Evolutionary conservation across 1,140 invertebrate species (phyloP).

Genomic region (Stenopsyche tienmushanensis): DNA sequence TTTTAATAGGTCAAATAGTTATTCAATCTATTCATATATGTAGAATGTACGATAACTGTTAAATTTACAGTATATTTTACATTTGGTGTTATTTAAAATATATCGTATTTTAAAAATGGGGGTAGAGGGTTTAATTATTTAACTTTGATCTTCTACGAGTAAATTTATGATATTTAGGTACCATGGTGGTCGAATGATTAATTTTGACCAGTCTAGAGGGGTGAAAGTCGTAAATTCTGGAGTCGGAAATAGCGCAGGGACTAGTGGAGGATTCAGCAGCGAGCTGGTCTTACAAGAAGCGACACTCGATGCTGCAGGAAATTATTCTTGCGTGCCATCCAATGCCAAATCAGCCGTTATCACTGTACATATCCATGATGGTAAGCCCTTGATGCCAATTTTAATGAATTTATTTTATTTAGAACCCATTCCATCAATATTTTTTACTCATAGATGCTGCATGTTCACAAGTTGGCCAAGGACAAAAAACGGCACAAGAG

Average conservation of each 20-base stretch:
- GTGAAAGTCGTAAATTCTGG: constrained; percentile 76
- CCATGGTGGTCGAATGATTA: constrained; percentile 86
- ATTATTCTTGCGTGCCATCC: constrained; percentile 70
- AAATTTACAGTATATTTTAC: too few relatives aligned
- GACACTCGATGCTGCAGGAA: constrained; percentile 60
- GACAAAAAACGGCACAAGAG: constrained; percentile 20
- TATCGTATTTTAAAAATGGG: too few relatives aligned
- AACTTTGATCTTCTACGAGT: too few relatives aligned
- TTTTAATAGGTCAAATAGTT: too few relatives aligned
- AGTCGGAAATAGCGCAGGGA: constrained; percentile 34
- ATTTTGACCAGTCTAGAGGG: constrained; percentile 79
- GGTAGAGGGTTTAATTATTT: too few relatives aligned
- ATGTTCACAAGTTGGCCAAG: constrained; percentile 28
- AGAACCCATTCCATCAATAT: constrained; percentile 1
- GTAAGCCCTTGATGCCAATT: constrained; percentile 38
- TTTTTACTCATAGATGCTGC: constrained; percentile 36
- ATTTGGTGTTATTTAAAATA: too few relatives aligned
- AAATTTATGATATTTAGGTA: too few relatives aligned
- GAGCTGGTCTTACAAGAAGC: constrained; percentile 60
- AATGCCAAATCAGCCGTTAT: constrained; percentile 68
- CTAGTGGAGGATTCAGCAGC: constrained; percentile 53
- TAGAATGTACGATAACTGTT: too few relatives aligned
- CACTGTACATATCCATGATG: constrained; percentile 66
- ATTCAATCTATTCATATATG: too few relatives aligned
- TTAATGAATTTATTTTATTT: constrained; percentile 1